These are phyloP conservation scores for Cassiopea xamachana DNA, from an alignment of 30 jellyfish, hydroid and myxozoan species.

Conservation along the genomic window DNA sequence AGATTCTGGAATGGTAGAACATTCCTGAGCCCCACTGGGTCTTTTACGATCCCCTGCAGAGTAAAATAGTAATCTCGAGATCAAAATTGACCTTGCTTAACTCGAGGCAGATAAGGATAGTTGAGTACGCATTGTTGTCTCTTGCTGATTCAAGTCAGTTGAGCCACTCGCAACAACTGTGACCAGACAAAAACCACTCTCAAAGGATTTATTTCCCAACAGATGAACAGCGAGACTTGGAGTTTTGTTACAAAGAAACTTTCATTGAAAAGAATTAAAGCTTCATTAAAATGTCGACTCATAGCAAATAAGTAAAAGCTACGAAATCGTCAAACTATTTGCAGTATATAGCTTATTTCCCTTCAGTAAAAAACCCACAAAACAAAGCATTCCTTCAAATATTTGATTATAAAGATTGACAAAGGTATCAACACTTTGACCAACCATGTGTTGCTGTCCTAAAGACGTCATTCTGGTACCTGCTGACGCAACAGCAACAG, in stretches of 20 bases:
- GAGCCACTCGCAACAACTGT: constrained; percentile 56
- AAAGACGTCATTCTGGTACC: too few species aligned
- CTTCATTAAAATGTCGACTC: constrained; percentile 7
- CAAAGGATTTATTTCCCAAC: constrained; percentile 34
- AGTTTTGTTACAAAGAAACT: constrained; percentile 54
- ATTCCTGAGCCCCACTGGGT: constrained; percentile 43
- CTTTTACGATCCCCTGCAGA: constrained; percentile 49
- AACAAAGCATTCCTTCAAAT: too few species aligned
- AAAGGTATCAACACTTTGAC: too few species aligned
- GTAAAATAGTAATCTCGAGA: constrained; percentile 68
- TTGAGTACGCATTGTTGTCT: constrained; percentile 34
- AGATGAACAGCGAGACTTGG: constrained; percentile 57
- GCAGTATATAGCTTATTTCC: not conserved
- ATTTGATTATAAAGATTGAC: too few species aligned
- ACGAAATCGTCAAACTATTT: not conserved
- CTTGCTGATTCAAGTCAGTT: constrained; percentile 63
- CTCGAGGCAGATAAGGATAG: constrained; percentile 16
- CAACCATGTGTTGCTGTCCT: too few species aligned
- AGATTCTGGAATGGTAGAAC: not conserved
- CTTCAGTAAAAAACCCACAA: not conserved
- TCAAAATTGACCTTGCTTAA: constrained; percentile 57
- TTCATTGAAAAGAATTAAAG: constrained; percentile 34
- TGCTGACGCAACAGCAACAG: too few species aligned
- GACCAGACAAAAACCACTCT: constrained; percentile 72
- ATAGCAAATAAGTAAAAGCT: not conserved